A percentile compares a stretch with the other conserved stretches of the same genome.
Evolutionary conservation across 2,888 invertebrate species (phyloP).

Genomic region (Tetragonula carbonaria): DNA sequence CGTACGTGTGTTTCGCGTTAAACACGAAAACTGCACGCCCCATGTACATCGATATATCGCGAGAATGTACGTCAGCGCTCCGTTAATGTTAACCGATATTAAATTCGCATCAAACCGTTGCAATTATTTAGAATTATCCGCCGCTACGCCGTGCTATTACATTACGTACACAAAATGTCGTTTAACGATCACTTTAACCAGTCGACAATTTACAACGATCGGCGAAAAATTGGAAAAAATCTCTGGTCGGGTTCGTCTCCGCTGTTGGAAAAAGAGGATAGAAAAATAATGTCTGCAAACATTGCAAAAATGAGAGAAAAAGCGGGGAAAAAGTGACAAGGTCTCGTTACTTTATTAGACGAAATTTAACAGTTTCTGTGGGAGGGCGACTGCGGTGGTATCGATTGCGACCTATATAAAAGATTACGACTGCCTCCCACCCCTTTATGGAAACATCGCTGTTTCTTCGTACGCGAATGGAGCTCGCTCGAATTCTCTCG

Average conservation of each 20-base stretch:
- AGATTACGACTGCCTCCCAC: constrained; percentile 34
- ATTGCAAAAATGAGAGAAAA: neutral
- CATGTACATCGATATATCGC: neutral
- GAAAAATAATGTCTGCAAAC: neutral
- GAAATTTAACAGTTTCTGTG: constrained; percentile 54
- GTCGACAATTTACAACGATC: neutral
- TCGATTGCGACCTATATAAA: constrained; percentile 64
- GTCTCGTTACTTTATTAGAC: constrained; percentile 31
- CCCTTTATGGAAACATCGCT: constrained; percentile 34
- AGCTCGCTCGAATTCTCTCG: constrained; percentile 11
- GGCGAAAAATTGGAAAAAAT: neutral
- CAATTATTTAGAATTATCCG: constrained; percentile 38
- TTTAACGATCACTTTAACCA: neutral
- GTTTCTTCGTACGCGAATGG: constrained; percentile 36
- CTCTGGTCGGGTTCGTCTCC: no score
- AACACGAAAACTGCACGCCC: neutral
- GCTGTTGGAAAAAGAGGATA: neutral
- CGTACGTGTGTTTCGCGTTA: no score
- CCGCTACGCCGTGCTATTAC: neutral
- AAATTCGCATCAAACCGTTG: constrained; percentile 1
- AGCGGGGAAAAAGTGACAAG: neutral
- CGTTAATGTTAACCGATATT: constrained; percentile 25
- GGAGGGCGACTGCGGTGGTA: constrained; percentile 36
- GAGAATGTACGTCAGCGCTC: neutral
- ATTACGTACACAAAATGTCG: neutral